Evolutionary conservation across 2,888 invertebrate species (phyloP), one percentile per base, ranked within the genome.

Genomic region (Apomyelois bistriatella): DNA sequence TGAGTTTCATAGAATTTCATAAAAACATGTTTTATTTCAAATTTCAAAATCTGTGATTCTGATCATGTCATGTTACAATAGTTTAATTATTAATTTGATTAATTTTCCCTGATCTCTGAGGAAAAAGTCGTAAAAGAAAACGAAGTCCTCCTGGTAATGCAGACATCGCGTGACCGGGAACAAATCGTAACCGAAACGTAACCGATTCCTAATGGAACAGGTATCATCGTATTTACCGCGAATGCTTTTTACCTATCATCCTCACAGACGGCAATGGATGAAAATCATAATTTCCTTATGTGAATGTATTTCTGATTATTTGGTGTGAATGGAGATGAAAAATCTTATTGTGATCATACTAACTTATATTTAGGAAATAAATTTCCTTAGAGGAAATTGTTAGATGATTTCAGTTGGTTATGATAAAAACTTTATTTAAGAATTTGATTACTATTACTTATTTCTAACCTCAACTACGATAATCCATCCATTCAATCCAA

Each of bases 201-300:
- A 83, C 86, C 74, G 84, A 85, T 81, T 80, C 80, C 78, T 88
- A 87, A 88, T 87, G 86, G 84, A 84, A 82, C 75, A 68, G 70
- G 76, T 64, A 84, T 87, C 86, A 87, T 85, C 86, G 83, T 78
- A 79, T 85, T 85, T 79, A 77, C 81, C 72, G 73, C 73, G 74
- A 81, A 72, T 66, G 74, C 75, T 76, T 82, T 82, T 78, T 80
- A 80, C 78, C 72, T 79, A 84, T 82, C 82, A 79, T 81, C 76
- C 72, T 75, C 67, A 72, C 71, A 78, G n/a, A n/a, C n/a, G n/a
- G 72, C 73, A 79, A 79, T 74, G 66, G 65, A 60, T 65, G 62
- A 72, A 74, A 65, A 74, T 76, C 75, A 75, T 76, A 75, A 78
- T 78, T 74, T 67, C 55, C 63, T 61, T 58, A 55, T 60, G 66